Evolutionary conservation across 2,888 invertebrate genomes (phyloP), one percentile per base, ranked within the genome.

Genomic region (Caenorhabditis wallacei): DNA sequence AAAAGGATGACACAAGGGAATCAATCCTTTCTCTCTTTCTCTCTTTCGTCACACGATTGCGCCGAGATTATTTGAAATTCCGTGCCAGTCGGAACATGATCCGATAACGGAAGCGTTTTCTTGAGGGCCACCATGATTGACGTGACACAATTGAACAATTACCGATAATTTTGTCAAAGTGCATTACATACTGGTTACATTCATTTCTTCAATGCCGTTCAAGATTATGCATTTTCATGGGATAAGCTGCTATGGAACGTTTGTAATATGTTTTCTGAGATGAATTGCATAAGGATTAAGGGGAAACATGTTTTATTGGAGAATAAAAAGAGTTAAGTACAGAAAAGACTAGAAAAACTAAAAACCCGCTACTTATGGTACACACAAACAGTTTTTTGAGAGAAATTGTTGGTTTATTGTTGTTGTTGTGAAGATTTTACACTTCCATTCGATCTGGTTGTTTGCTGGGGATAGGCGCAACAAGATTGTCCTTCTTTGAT

Each of bases 401-500:
- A 68, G 22, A 68, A 57, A 51, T 57, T 24, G 13, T 59, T 48
- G 43, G n/a, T 54, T 64, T 48, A 26, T 56, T 20, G 20, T 48
- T 46, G 26, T 48, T 22, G 7, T 46, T 37, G 37, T 40, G 13
- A 46, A 5, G 2, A 13, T n/a, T 48, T 84, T 56, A 86, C 13
- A 88, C 86, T 82, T 88, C 86, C 85, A 87, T 85, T 53, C 87
- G 81, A 53, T 88, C 85, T 13, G 88, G 88, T 26, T 75, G 46
- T 79, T 85, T 85, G 43, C 82, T 82, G 54, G 80, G 64, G 20
- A 78, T 75, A 13, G 87, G 87, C 26, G 86, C 85, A 20, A 88
- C 87, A 16, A 90, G 83, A 63, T 88, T 90, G 69, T 90, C 90
- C 71, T 90, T 90, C 84, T 90, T 90, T 40, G 88, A 89, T 4